A percentile compares a stretch with the other conserved stretches of the same genome.
Conservation (phyloP, 2,888 invertebrate genomes). For the Rhagonycha fulva region DNA sequence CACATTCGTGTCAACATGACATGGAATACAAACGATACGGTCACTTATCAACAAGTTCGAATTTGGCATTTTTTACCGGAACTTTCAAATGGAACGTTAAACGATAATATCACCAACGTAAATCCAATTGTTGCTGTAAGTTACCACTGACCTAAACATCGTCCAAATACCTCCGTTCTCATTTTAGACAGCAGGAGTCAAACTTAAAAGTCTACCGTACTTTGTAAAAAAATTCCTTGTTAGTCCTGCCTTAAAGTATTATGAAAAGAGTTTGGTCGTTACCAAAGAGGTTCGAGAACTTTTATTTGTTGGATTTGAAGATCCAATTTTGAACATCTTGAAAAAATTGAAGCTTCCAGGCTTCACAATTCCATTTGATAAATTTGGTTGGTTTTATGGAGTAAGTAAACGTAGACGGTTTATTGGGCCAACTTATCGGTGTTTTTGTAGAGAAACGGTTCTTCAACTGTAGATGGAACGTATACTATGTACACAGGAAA, state of each 20-base stretch:
- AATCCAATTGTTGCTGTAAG: slow-evolving; percentile 80
- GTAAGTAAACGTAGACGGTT: slow-evolving; percentile 58
- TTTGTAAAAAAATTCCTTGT: slow-evolving; percentile 55
- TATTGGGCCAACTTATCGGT: background rate
- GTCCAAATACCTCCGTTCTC: background rate
- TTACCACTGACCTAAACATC: slow-evolving; percentile 30
- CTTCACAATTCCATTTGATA: slow-evolving; percentile 68
- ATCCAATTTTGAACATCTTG: slow-evolving; percentile 66
- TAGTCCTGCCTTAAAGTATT: slow-evolving; percentile 60
- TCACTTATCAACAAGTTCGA: slow-evolving; percentile 76
- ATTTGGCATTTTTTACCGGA: slow-evolving; percentile 74
- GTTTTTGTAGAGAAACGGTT: slow-evolving; percentile 68
- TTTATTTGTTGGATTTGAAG: slow-evolving; percentile 82
- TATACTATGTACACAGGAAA: slow-evolving; percentile 79
- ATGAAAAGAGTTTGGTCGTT: slow-evolving; percentile 60
- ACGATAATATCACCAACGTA: slow-evolving; percentile 70
- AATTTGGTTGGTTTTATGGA: slow-evolving; percentile 84
- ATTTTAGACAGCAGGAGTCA: slow-evolving; percentile 67
- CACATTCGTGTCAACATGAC: slow-evolving; percentile 63
- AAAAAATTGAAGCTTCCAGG: slow-evolving; percentile 58
- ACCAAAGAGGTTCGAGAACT: slow-evolving; percentile 70
- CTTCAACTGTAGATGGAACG: slow-evolving; percentile 73
- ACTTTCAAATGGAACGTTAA: slow-evolving; percentile 70
- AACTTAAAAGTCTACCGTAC: slow-evolving; percentile 57
- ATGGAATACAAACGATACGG: slow-evolving; percentile 73